Evolutionary conservation across 2,113 vertebrate genomes (phyloP).

Genomic region (Odocoileus virginianus): DNA sequence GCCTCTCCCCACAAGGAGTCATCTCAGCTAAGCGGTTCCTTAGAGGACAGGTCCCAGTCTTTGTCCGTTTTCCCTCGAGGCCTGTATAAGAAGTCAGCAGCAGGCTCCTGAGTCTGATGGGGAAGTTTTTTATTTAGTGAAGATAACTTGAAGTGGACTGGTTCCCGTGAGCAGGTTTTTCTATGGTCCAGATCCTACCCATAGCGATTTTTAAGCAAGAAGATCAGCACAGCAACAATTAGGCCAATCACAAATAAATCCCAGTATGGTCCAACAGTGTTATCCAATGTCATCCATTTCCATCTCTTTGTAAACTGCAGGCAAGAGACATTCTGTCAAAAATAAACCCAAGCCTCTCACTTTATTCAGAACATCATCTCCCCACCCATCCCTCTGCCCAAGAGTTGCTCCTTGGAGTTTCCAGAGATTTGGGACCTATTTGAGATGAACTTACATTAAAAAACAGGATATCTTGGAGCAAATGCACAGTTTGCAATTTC

Average conservation of each 20-base stretch:
- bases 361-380: background rate
- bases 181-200: constrained; percentile 31
- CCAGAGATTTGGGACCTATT: background rate
- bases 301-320: constrained; percentile 61
- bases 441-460: constrained; percentile 62
- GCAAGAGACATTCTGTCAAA: constrained; percentile 26
- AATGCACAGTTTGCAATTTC: constrained; percentile 57
- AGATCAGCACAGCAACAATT: constrained; percentile 58
- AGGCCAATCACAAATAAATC: constrained; percentile 70
- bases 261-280: constrained; percentile 60
- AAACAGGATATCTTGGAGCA: constrained; percentile 47
- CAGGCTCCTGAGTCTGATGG: background rate
- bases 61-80: background rate
- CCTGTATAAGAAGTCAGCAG: background rate
- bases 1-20: background rate
- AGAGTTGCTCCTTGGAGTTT: background rate
- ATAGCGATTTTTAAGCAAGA: constrained; percentile 56
- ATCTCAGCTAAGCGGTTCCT: background rate
- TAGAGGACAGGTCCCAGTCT: background rate
- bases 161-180: background rate
- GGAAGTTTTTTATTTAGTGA: constrained; percentile 58
- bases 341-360: background rate
- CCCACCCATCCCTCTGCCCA: background rate
- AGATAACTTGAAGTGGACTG: constrained; percentile 10
- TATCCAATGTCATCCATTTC: constrained; percentile 59